These are phyloP conservation scores for Aspidiotus rigidus DNA, from an alignment of 2,888 invertebrate species.

Conservation along the genomic window DNA sequence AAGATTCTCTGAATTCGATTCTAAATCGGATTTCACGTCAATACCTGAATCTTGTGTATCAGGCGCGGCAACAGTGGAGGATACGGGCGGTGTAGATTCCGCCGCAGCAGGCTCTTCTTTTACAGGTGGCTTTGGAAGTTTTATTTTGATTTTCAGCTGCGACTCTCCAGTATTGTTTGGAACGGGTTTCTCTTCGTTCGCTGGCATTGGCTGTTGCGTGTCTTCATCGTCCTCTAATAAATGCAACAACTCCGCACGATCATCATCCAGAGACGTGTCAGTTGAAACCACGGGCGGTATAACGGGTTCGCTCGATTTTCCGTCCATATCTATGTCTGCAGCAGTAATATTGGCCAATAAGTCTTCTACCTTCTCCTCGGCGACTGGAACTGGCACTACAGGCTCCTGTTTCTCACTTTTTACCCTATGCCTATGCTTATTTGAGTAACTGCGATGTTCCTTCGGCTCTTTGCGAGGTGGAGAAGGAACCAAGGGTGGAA, in stretches of 20 bases:
- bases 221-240: constrained; percentile 36
- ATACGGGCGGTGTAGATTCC: neutral
- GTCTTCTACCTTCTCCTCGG: constrained; percentile 24
- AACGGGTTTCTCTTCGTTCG: neutral
- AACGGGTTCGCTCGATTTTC: neutral
- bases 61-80: neutral
- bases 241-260: constrained; percentile 33
- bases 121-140: constrained; percentile 9
- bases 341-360: constrained; percentile 11
- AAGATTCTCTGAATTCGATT: neutral
- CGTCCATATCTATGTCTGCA: neutral
- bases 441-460: constrained; percentile 19
- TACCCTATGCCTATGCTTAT: constrained; percentile 20
- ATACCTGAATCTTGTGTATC: constrained; percentile 23
- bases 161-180: constrained; percentile 7
- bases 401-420: neutral
- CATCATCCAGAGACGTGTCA: constrained; percentile 22
- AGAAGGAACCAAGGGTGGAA: neutral
- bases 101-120: constrained; percentile 1
- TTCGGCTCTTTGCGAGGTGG: constrained; percentile 26
- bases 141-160: constrained; percentile 27
- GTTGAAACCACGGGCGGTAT: neutral
- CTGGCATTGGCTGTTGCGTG: neutral
- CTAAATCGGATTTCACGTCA: constrained; percentile 1
- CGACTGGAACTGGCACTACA: neutral